Percentiles rank a stretch among this genome's conserved stretches.
Conservation (phyloP, 2,888 invertebrate species). For the Folsomia candida region DNA sequence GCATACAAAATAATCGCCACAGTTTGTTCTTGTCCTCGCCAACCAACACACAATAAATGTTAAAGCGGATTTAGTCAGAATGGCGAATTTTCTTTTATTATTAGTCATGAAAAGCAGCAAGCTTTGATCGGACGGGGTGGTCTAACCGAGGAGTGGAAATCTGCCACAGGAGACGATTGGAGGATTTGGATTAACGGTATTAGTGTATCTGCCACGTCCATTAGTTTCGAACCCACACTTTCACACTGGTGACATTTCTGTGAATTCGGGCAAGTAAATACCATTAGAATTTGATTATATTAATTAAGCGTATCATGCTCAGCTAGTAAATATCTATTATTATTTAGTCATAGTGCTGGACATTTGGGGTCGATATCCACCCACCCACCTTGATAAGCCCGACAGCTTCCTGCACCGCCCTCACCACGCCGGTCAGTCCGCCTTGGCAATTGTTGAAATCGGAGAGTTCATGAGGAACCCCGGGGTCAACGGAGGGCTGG, state of each 20-base stretch:
- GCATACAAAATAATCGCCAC: too few relatives aligned
- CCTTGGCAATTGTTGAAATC: constrained; percentile 49
- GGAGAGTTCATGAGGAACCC: constrained; percentile 45
- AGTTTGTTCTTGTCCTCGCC: too few relatives aligned
- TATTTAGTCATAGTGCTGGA: too few relatives aligned
- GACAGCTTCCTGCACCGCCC: constrained; percentile 47
- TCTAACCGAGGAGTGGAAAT: constrained; percentile 16
- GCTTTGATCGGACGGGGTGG: too few relatives aligned
- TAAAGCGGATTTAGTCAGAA: too few relatives aligned
- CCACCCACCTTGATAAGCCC: constrained; percentile 46
- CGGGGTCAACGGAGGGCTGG: not conserved
- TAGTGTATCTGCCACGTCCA: constrained; percentile 48
- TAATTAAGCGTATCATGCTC: not conserved
- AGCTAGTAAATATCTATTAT: too few relatives aligned
- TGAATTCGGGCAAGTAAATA: constrained; percentile 14
- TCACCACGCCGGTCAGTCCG: constrained; percentile 47
- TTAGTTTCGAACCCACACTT: constrained; percentile 42
- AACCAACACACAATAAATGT: too few relatives aligned
- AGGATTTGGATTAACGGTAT: constrained; percentile 49
- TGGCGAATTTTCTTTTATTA: too few relatives aligned
- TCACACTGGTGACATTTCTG: constrained; percentile 47
- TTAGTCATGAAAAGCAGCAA: too few relatives aligned
- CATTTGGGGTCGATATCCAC: too few relatives aligned
- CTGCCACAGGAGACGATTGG: constrained; percentile 43
- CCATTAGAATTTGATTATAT: not conserved